Conservation (phyloP, 2,888 invertebrate genomes). For the Rhamnusium bicolor region DNA sequence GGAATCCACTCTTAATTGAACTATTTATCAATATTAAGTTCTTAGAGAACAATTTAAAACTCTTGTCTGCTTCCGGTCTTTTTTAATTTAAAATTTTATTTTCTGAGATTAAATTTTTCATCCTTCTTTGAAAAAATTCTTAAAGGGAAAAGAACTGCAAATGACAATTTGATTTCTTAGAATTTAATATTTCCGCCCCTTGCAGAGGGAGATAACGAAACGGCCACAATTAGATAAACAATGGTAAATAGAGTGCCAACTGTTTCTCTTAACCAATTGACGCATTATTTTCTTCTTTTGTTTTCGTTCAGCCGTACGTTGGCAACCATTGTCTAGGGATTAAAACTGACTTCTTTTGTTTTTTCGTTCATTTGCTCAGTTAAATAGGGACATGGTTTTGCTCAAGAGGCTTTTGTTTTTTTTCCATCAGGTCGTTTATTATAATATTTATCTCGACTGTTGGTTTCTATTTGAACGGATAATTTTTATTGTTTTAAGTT, state of each 20-base stretch:
- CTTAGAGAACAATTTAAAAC: slow-evolving; percentile 2
- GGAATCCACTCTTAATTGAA: slow-evolving; percentile 14
- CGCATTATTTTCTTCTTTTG: slow-evolving; percentile 52
- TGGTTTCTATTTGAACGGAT: not conserved
- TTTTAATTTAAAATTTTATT: slow-evolving; percentile 24
- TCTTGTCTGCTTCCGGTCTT: not conserved
- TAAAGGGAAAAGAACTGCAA: slow-evolving; percentile 16
- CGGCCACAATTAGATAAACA: slow-evolving; percentile 52
- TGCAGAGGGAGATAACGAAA: slow-evolving; percentile 21
- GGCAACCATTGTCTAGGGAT: slow-evolving; percentile 50
- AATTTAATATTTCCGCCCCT: slow-evolving; percentile 23
- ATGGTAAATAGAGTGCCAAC: slow-evolving; percentile 56
- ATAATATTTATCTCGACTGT: not conserved
- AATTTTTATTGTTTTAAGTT: not conserved
- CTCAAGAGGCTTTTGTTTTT: slow-evolving; percentile 6
- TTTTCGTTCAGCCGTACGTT: slow-evolving; percentile 34
- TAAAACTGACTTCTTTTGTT: slow-evolving; percentile 56
- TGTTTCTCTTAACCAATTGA: slow-evolving; percentile 57
- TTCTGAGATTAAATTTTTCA: slow-evolving; percentile 3
- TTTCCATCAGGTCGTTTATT: not conserved
- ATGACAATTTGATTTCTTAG: slow-evolving; percentile 45
- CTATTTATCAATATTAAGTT: slow-evolving; percentile 21
- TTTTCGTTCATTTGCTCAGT: slow-evolving; percentile 51
- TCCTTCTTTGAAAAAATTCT: slow-evolving; percentile 1
- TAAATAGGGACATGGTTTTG: slow-evolving; percentile 45